Base-by-base conservation (phyloP, 2,797 vertebrate genomes). In the Syngnathus rostellatus region DNA sequence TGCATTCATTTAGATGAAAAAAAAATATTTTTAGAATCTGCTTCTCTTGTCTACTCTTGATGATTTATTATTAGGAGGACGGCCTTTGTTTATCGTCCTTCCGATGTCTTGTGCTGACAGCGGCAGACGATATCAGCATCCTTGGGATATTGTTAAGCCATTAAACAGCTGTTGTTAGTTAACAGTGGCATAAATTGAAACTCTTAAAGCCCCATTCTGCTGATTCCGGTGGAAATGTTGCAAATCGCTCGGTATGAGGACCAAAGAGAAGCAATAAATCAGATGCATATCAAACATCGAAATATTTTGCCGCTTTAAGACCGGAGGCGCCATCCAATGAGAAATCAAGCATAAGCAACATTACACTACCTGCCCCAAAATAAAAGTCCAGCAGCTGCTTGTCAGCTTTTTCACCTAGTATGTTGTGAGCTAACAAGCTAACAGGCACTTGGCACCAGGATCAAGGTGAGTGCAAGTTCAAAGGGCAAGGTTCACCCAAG, bases 401-500 rank as follows among this genome's bases (percentile, higher is more conserved):
- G 68, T 61, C 68, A 77, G 63, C 53, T 25, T 8, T 59, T 65
- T 50, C 67, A 69, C 2, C 64, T 69, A 66, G 73, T 21, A 67
- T 73, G 62, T 67, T 72, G 62, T 68, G 59, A 70, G 68, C 60
- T 38, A 76, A 73, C 71, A 72, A 64, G 62, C 72, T 68, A 79
- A 80, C 76, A 77, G 71, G 73, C 76, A 48, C 72, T 77, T 46
- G 25, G 77, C 72, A 72, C 68, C 77, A 54, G 63, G 51, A 73
- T 77, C 67, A 79, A 83, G 85, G 85, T 86, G 78, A 89, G 67
- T 69, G 79, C 70, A 46, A 87, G 86, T 83, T 83, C 80, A 89
- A 82, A 85, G 87, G 82, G 68, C 82, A 88, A 68, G 79, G 87
- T 87, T 88, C 86, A 88, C 79, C 72, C 63, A 77, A 72, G 77